These are phyloP conservation scores for Lycaon pictus DNA, from an alignment of 2,113 vertebrate species.

Conservation along the genomic window DNA sequence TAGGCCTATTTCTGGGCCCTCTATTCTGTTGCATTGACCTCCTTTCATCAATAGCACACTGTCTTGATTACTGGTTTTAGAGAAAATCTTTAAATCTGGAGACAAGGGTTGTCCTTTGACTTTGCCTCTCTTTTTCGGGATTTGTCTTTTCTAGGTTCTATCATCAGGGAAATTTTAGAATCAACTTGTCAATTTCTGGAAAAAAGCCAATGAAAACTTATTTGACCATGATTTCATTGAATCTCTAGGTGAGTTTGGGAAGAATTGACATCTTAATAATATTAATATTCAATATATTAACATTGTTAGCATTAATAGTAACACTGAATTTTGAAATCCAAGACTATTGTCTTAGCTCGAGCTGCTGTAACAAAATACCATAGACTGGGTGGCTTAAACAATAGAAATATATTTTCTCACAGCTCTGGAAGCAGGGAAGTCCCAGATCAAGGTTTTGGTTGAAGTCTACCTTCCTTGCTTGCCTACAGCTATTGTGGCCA, in stretches of 20 bases:
- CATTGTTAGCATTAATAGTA: not conserved
- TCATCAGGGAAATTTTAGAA: slow-evolving; percentile 51
- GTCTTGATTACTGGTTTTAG: not conserved
- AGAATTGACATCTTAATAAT: slow-evolving; percentile 6
- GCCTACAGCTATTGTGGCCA: not conserved
- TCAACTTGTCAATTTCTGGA: not conserved
- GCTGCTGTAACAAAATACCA: not conserved
- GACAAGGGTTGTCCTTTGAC: not conserved
- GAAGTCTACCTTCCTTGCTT: not conserved
- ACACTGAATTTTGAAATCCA: slow-evolving; percentile 29
- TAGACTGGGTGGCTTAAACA: not conserved
- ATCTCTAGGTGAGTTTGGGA: not conserved
- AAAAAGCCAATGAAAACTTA: not conserved
- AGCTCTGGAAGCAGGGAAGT: not conserved
- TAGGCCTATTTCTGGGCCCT: not conserved
- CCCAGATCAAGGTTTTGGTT: not conserved
- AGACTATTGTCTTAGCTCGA: not conserved
- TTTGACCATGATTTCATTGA: slow-evolving; percentile 38
- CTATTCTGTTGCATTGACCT: not conserved
- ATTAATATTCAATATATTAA: slow-evolving; percentile 17
- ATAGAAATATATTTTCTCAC: not conserved
- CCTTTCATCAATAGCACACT: not conserved
- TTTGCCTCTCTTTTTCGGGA: not conserved
- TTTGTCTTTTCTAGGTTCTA: not conserved
- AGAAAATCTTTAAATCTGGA: slow-evolving; percentile 15